Evolutionary conservation across 2,888 invertebrate species (phyloP), one percentile per base, ranked within the genome.

Genomic region (Hydrotaea cyrtoneurina): DNA sequence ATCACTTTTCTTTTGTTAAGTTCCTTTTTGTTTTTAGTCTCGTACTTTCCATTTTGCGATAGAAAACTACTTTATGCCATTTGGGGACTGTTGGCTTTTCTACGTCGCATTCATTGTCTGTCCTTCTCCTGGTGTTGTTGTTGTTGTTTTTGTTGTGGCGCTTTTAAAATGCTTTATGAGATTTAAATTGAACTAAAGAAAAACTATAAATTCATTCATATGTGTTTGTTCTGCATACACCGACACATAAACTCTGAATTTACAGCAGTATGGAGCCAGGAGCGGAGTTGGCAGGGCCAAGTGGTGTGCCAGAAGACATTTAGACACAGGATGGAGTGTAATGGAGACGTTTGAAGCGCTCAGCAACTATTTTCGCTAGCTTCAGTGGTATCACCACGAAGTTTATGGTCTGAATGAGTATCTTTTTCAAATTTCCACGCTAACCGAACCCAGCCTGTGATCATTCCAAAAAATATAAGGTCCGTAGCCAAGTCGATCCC

Each of bases 11-110:
- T 46, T 74, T 74, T 69, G 69, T 69, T 43, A 59, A 13, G 26
- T 59, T 39, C 55, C 55, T 21, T 59, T 59, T 21, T 57, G 19
- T 5, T 57, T 21, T 73, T 57, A 17, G 43, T 59, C 36, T 72
- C 26, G 17, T 53, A 55, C 36, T 36, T 72, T 53, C 53, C 43
- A 26, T 36, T 72, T 36, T 53, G 23, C 26, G 46, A 55, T 43
- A 59, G 59, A 59, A 74, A 74, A 74, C 57, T 74, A 74, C 59
- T 59, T 74, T 59, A 62, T 74, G 23, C n/a, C 74, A 74, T 74
- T 59, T 59, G 43, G n/a, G 36, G 59, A 43, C 39, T 39, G 43
- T 19, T 39, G 66, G 66, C 11, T 19, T 21, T 39, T 66, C 11
- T 36, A n/a, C 21, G 3, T 10, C 21, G 21, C 21, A 39, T 39